A percentile compares a stretch with the other conserved stretches of the same genome.
Evolutionary conservation across 2,113 vertebrate genomes (phyloP).

Genomic region (Nycticebus coucang): DNA sequence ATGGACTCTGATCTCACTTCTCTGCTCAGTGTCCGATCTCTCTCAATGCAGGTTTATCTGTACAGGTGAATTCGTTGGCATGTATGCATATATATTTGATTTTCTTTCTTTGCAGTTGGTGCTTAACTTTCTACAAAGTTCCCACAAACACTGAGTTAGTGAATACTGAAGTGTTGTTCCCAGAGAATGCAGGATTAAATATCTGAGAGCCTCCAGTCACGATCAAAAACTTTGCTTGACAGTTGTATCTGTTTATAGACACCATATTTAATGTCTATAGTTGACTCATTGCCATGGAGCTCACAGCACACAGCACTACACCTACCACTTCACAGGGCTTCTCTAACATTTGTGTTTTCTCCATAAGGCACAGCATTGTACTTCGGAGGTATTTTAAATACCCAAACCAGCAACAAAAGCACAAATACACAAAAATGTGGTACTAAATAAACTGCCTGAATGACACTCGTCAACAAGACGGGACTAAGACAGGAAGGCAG

Average conservation of each 20-base stretch:
- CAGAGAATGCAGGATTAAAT: neutral
- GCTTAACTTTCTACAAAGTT: neutral
- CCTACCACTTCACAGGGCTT: neutral
- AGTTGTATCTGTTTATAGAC: no score
- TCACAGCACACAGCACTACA: no score
- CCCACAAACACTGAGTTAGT: neutral
- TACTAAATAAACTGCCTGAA: neutral
- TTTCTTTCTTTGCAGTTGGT: neutral
- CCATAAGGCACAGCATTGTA: neutral
- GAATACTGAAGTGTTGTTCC: neutral
- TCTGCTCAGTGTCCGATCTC: neutral
- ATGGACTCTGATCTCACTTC: neutral
- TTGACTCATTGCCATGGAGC: neutral
- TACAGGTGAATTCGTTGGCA: fast-evolving
- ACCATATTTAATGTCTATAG: neutral
- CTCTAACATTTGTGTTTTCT: neutral
- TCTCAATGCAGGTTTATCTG: fast-evolving
- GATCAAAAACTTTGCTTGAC: neutral
- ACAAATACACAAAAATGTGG: neutral
- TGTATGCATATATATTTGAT: no score
- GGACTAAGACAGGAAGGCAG: neutral
- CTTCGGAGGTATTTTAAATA: fast-evolving
- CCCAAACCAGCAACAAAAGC: neutral
- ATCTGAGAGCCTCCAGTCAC: neutral
- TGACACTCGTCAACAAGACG: neutral